Conservation (phyloP, 1,140 invertebrate species). For the Parapsyche elsis region DNA sequence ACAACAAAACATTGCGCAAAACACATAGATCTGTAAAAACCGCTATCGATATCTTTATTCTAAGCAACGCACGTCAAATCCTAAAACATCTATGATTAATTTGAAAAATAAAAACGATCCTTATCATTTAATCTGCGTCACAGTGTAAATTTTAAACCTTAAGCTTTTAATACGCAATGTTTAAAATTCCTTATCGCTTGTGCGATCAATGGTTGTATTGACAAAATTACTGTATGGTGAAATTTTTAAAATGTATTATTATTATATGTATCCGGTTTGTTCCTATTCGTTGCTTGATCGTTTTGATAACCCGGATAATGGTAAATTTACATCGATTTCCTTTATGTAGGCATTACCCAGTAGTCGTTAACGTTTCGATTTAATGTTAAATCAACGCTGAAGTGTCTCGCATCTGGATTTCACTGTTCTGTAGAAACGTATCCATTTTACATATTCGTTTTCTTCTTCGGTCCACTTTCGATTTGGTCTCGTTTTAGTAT, state of each 20-base stretch:
- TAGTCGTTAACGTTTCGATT: too few species aligned
- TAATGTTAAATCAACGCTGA: too few species aligned
- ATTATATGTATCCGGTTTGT: background rate
- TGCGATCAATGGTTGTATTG: background rate
- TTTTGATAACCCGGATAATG: constrained; percentile 1
- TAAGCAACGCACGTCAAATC: too few species aligned
- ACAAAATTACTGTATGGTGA: too few species aligned
- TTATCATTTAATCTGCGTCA: too few species aligned
- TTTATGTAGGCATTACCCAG: background rate
- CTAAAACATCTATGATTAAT: too few species aligned
- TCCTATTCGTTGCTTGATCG: background rate
- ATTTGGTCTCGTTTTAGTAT: constrained; percentile 15
- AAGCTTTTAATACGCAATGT: background rate
- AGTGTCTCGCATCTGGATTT: too few species aligned
- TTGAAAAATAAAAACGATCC: too few species aligned
- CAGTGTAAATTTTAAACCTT: background rate
- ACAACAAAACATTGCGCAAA: too few species aligned
- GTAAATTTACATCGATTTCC: background rate
- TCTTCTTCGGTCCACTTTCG: constrained; percentile 31
- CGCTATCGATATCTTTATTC: too few species aligned
- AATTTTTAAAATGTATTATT: too few species aligned
- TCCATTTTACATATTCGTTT: background rate
- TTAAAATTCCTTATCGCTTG: background rate
- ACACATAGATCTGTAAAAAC: too few species aligned
- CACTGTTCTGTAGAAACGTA: background rate